These are phyloP conservation scores for Lagodon rhomboides DNA, from an alignment of 2,797 vertebrate species.

Conservation along the genomic window DNA sequence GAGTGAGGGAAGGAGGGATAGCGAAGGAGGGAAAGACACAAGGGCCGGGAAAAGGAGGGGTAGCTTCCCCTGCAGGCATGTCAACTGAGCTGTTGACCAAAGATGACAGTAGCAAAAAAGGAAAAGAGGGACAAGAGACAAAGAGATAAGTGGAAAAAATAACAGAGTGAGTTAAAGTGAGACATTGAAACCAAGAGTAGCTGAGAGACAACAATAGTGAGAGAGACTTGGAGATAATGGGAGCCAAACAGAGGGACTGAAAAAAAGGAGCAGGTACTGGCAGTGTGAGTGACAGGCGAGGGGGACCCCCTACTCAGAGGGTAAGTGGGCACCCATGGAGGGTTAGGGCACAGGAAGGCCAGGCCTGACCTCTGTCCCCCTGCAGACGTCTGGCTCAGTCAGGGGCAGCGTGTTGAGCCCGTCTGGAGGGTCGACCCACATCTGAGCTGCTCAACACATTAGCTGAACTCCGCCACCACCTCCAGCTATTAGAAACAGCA, in stretches of 20 bases:
- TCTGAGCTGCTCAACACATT: conserved; percentile 59
- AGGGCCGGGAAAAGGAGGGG: conserved; percentile 37
- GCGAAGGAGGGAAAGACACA: conserved; percentile 41
- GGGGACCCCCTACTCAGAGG: conserved; percentile 79
- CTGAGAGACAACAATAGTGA: conserved; percentile 13
- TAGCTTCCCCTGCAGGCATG: conserved; percentile 71
- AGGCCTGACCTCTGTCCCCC: conserved; percentile 74
- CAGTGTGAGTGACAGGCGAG: conserved; percentile 75
- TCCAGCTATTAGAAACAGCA: conserved; percentile 57
- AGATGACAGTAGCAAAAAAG: conserved; percentile 74
- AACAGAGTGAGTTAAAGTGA: conserved; percentile 42
- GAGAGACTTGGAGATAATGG: conserved; percentile 29
- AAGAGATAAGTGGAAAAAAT: conserved; percentile 58
- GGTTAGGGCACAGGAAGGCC: conserved; percentile 81
- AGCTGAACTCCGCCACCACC: conserved; percentile 51
- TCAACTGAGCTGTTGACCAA: conserved; percentile 79
- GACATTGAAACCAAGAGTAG: conserved; percentile 21
- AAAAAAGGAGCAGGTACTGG: conserved; percentile 29
- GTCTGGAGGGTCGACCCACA: conserved; percentile 68
- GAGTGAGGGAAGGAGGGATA: conserved; percentile 52
- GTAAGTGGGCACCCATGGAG: conserved; percentile 83
- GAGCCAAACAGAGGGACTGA: conserved; percentile 35
- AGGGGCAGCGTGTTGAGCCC: conserved; percentile 52
- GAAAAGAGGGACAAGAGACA: conserved; percentile 44
- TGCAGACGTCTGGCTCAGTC: conserved; percentile 78